phyloP scores from a whole-genome alignment of 1,140 invertebrate species.

The Drosophila saltans region DNA sequence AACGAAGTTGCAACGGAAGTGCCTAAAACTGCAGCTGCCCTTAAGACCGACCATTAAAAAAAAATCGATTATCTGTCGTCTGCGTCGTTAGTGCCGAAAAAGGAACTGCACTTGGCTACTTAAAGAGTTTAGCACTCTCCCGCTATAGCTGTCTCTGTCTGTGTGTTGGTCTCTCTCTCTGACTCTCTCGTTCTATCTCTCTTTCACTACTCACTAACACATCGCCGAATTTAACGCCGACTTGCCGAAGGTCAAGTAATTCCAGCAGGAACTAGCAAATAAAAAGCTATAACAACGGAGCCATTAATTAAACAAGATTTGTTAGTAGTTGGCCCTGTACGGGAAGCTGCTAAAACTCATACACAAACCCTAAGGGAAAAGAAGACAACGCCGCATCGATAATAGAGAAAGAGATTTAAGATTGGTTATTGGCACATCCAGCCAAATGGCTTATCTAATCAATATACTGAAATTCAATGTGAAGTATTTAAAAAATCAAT shows the following conservation, averaged over 20 bases:
- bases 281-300: slow-evolving; percentile 82
- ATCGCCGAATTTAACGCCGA: neutral
- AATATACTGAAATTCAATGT: slow-evolving; percentile 83
- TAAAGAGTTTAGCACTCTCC: slow-evolving; percentile 9
- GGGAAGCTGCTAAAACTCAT: slow-evolving; percentile 51
- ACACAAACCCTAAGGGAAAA: slow-evolving; percentile 51
- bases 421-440: neutral
- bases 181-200: neutral
- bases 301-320: slow-evolving; percentile 63
- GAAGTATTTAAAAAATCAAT: slow-evolving; percentile 82
- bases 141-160: slow-evolving; percentile 4
- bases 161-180: neutral
- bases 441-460: slow-evolving; percentile 79
- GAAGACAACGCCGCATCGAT: slow-evolving; percentile 80
- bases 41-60: neutral
- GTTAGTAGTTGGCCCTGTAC: slow-evolving; percentile 54
- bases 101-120: slow-evolving; percentile 11
- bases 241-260: slow-evolving; percentile 50
- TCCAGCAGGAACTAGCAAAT: slow-evolving; percentile 50
- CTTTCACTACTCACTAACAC: neutral
- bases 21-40: neutral
- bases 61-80: slow-evolving; percentile 28
- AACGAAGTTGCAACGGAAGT: neutral
- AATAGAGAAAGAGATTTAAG: slow-evolving; percentile 34
- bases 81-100: slow-evolving; percentile 13